Evolutionary conservation across 2,797 vertebrate genomes (phyloP).

Genomic region (Potorous gilbertii): DNA sequence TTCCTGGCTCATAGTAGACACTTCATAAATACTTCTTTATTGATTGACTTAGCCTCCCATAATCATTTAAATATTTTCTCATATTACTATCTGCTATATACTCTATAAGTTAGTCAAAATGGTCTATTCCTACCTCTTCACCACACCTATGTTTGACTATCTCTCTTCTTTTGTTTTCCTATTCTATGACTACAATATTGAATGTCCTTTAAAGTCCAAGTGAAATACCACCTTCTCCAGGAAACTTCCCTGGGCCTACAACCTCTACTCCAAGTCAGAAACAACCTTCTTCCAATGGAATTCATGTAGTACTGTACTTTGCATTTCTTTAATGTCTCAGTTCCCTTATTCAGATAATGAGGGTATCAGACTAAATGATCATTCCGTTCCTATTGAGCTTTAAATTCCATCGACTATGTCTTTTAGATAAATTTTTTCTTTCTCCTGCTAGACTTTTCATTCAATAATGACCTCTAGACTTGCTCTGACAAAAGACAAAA

Average conservation of each 20-base stretch:
- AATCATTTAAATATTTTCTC: too few relatives aligned
- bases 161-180: background rate
- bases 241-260: background rate
- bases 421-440: too few relatives aligned
- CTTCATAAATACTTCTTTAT: too few relatives aligned
- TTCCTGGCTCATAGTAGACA: too few relatives aligned
- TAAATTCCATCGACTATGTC: too few relatives aligned
- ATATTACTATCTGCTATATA: too few relatives aligned
- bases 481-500: too few relatives aligned
- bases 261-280: background rate
- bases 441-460: too few relatives aligned
- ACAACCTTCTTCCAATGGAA: background rate
- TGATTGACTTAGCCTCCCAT: too few relatives aligned
- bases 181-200: background rate
- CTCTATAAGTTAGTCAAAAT: too few relatives aligned
- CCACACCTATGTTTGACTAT: background rate
- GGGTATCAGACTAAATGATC: background rate
- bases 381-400: background rate
- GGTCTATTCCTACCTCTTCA: too few relatives aligned
- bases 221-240: background rate
- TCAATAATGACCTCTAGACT: too few relatives aligned
- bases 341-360: background rate
- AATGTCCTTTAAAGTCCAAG: background rate
- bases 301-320: background rate
- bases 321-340: background rate